Percentiles rank a stretch among this genome's conserved stretches.
Evolutionary conservation across 2,797 vertebrate species (phyloP).

Genomic region (Bovichtus variegatus): DNA sequence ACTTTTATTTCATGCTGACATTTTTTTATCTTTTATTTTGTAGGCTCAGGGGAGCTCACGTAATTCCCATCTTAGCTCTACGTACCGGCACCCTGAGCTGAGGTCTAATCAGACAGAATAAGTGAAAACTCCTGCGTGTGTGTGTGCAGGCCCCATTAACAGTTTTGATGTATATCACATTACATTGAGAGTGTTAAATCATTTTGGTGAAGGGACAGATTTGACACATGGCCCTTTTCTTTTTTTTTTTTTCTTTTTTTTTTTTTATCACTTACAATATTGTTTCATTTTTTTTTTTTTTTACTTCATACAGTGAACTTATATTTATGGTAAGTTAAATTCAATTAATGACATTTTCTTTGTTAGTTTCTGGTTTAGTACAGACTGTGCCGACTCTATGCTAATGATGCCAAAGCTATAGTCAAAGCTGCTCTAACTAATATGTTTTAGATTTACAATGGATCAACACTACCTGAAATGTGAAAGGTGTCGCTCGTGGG

Average conservation of each 20-base stretch:
- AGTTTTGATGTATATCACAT: slow-evolving; percentile 13
- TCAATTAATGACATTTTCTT: not conserved
- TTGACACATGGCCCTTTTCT: not conserved
- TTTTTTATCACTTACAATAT: not conserved
- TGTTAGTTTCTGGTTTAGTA: not conserved
- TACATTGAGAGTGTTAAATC: not conserved
- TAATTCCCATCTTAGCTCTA: not conserved
- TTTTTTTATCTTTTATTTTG: not conserved
- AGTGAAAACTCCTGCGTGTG: slow-evolving; percentile 27
- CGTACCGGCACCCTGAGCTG: not conserved
- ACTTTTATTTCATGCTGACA: not conserved
- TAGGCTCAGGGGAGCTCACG: not conserved
- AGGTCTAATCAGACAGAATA: slow-evolving; percentile 12
- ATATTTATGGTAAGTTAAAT: not conserved
- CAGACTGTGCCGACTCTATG: not conserved
- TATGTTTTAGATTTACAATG: too few relatives aligned
- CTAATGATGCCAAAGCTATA: too few relatives aligned
- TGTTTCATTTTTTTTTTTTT: not conserved
- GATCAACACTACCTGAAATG: too few relatives aligned
- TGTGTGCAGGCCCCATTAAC: not conserved
- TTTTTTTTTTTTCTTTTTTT: too few relatives aligned
- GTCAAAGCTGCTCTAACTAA: too few relatives aligned
- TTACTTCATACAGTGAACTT: not conserved
- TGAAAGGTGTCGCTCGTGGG: too few relatives aligned
- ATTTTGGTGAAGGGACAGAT: not conserved